Percentiles rank a stretch among this genome's conserved stretches.
phyloP scores from a whole-genome alignment of 2,888 invertebrate genomes.

The Cecidostiba fungosa region DNA sequence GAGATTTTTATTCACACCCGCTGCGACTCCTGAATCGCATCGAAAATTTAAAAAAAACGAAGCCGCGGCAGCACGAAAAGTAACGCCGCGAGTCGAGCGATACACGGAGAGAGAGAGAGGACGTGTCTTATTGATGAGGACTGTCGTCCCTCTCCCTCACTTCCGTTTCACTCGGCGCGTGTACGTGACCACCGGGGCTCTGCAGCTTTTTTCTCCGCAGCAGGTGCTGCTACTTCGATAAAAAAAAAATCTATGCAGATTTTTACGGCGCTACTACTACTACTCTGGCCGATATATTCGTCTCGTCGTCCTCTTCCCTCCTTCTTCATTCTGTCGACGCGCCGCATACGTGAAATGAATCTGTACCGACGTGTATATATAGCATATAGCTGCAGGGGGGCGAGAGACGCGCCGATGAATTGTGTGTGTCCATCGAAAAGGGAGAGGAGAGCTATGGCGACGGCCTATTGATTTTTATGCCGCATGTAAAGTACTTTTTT shows the following conservation, averaged over 20 bases:
- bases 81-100: conserved; percentile 11
- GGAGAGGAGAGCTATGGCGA: neutral
- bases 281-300: conserved; percentile 61
- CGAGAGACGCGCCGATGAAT: conserved; percentile 44
- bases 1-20: neutral
- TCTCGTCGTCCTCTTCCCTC: conserved; percentile 63
- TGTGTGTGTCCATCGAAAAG: conserved; percentile 5
- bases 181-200: conserved; percentile 55
- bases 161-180: conserved; percentile 42
- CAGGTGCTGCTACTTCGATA: neutral
- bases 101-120: neutral
- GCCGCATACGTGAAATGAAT: conserved; percentile 77
- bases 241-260: conserved; percentile 76
- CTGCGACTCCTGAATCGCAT: neutral
- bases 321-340: conserved; percentile 76
- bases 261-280: conserved; percentile 70
- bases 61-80: neutral
- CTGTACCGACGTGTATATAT: conserved; percentile 63
- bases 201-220: neutral
- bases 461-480: conserved; percentile 61
- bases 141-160: conserved; percentile 49
- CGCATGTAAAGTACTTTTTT: conserved; percentile 57
- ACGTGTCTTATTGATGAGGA: conserved; percentile 43
- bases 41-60: conserved; percentile 3
- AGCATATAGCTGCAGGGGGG: neutral